These are phyloP conservation scores for Amphipoea oculea DNA, from an alignment of 2,888 invertebrate genomes.

Conservation along the genomic window DNA sequence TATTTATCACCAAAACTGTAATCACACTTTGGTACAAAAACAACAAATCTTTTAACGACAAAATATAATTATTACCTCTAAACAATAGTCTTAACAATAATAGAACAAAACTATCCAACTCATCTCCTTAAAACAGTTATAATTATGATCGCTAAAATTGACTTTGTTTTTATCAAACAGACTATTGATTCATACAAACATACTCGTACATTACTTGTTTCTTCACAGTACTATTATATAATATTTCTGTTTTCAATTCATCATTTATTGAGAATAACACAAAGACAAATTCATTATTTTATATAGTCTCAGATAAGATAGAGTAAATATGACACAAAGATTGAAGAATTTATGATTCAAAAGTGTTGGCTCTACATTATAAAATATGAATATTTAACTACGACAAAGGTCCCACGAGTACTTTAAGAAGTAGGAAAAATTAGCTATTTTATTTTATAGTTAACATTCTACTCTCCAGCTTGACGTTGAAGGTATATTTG, in stretches of 20 bases:
- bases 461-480: slow-evolving; percentile 65
- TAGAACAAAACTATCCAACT: slow-evolving; percentile 67
- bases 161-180: slow-evolving; percentile 75
- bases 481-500: slow-evolving; percentile 36
- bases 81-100: slow-evolving; percentile 76
- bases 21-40: slow-evolving; percentile 83
- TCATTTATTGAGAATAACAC: slow-evolving; percentile 44
- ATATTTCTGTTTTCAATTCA: slow-evolving; percentile 32
- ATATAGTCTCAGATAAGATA: slow-evolving; percentile 61
- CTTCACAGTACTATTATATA: slow-evolving; percentile 28
- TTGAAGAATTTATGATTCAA: slow-evolving; percentile 66
- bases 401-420: slow-evolving; percentile 87
- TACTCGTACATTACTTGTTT: slow-evolving; percentile 18
- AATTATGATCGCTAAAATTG: slow-evolving; percentile 78
- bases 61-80: slow-evolving; percentile 75
- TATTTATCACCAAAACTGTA: slow-evolving; percentile 80
- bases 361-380: slow-evolving; percentile 71
- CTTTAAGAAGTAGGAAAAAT: slow-evolving; percentile 79
- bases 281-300: slow-evolving; percentile 53
- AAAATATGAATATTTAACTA: slow-evolving; percentile 77
- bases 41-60: slow-evolving; percentile 77
- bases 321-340: slow-evolving; percentile 66
- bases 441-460: slow-evolving; percentile 70
- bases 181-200: slow-evolving; percentile 62
- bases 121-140: slow-evolving; percentile 65